Evolutionary conservation across 2,888 invertebrate species (phyloP).

Genomic region (Amphipyra tragopoginis): DNA sequence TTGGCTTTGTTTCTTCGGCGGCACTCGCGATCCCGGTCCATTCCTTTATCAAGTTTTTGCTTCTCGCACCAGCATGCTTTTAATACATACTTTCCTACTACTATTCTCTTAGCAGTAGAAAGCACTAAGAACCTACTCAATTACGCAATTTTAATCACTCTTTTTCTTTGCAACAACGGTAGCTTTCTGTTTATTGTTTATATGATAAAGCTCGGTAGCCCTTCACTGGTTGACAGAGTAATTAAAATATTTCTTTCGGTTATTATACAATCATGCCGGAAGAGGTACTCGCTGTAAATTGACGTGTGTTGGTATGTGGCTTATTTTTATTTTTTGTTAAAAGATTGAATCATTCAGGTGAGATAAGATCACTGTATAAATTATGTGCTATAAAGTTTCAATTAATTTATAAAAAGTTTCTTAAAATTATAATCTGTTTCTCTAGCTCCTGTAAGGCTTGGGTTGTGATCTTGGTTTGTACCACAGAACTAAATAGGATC

Average conservation of each 20-base stretch:
- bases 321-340: constrained; percentile 8
- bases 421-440: too few relatives aligned
- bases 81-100: too few relatives aligned
- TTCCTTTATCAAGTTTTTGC: too few relatives aligned
- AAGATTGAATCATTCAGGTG: constrained; percentile 24
- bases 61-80: too few relatives aligned
- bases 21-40: too few relatives aligned
- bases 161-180: constrained; percentile 28
- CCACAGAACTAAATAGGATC: too few relatives aligned
- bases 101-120: too few relatives aligned
- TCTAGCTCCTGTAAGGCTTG: too few relatives aligned
- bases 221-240: constrained; percentile 27
- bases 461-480: too few relatives aligned
- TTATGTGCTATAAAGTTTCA: constrained; percentile 5
- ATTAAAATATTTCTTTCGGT: constrained; percentile 18
- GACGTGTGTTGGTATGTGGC: constrained; percentile 26
- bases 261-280: constrained; percentile 45
- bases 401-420: not conserved
- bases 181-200: constrained; percentile 51
- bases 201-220: constrained; percentile 27
- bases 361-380: constrained; percentile 28
- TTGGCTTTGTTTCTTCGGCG: too few relatives aligned
- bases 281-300: constrained; percentile 23
- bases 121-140: too few relatives aligned
- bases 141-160: too few relatives aligned